Conservation (phyloP, 35 echinoderm and acorn worm species). For the Apostichopus parvimensis region DNA sequence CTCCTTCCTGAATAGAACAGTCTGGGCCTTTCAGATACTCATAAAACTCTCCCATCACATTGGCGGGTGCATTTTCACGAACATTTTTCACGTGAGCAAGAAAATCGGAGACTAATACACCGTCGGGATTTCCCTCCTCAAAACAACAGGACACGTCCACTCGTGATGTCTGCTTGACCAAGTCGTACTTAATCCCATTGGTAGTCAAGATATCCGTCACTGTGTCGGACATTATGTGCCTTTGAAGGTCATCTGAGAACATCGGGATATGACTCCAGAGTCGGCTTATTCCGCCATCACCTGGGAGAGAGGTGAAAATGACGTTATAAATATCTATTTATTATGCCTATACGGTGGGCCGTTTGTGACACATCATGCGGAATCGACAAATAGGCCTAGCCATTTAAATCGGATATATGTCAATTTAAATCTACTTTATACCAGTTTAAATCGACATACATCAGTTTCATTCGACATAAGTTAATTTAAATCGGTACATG, state of each 20-base stretch:
- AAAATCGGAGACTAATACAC: background rate
- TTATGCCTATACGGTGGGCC: background rate
- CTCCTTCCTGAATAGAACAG: conserved; percentile 13
- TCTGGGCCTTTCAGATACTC: background rate
- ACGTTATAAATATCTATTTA: background rate
- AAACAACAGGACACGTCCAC: conserved; percentile 28
- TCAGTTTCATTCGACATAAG: background rate
- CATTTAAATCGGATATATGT: background rate
- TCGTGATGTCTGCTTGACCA: background rate
- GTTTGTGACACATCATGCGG: background rate
- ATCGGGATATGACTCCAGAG: background rate
- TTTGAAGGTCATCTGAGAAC: background rate
- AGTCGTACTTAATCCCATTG: background rate
- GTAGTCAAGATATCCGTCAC: background rate
- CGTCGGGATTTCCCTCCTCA: conserved; percentile 12
- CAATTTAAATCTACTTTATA: background rate
- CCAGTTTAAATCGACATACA: no score
- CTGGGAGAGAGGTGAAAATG: background rate
- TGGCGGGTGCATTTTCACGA: background rate
- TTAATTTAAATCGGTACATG: no score
- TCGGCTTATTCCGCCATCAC: background rate
- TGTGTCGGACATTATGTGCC: background rate
- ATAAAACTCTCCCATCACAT: background rate
- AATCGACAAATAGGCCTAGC: no score
- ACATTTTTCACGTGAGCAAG: background rate